phyloP scores from a whole-genome alignment of 2,113 vertebrate genomes.

The Macaca fascicularis region T2T-MFA8v1.1 NC_088378.1:57807501-57808000 shows the following conservation, averaged over 20 bases:
- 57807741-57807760: neutral
- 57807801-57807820: neutral
- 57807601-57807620: too few relatives aligned
- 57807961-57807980: constrained; percentile 12
- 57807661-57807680: neutral
- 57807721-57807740: neutral
- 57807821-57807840: neutral
- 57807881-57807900: neutral
- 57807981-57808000: neutral
- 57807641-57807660: neutral
- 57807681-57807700: neutral
- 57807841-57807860: rapidly evolving
- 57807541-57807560: neutral
- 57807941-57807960: neutral
- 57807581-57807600: neutral
- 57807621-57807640: neutral
- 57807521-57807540: neutral
- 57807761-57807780: neutral
- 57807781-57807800: neutral
- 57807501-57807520: neutral
- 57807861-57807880: neutral
- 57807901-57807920: neutral
- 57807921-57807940: neutral
- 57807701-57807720: neutral
- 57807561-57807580: neutral